phyloP scores from a whole-genome alignment of 2,888 invertebrate genomes.

The Halictus quadricinctus region DNA sequence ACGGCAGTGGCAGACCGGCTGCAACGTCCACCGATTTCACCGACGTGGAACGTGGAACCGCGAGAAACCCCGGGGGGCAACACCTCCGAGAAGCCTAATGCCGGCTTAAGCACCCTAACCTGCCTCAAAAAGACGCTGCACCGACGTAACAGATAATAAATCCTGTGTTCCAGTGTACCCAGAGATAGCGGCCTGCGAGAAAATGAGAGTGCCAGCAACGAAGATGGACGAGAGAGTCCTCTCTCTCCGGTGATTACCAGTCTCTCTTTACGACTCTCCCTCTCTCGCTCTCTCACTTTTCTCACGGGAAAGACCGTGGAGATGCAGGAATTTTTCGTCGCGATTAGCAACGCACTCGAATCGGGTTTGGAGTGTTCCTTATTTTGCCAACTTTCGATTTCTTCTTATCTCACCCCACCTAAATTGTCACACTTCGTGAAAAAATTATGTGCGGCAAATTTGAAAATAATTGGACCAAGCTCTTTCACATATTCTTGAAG shows the following conservation, averaged over 20 bases:
- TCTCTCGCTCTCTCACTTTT: background rate
- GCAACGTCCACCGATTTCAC: slow-evolving; percentile 53
- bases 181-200: slow-evolving; percentile 47
- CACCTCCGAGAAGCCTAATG: slow-evolving; percentile 62
- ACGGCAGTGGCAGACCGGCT: background rate
- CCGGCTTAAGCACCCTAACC: slow-evolving; percentile 73
- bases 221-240: slow-evolving; percentile 44
- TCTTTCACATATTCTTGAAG: background rate
- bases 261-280: background rate
- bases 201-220: slow-evolving; percentile 50
- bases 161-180: slow-evolving; percentile 53
- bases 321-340: background rate
- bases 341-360: no score
- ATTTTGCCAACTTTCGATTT: background rate
- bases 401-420: no score
- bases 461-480: background rate
- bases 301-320: background rate
- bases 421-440: no score
- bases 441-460: background rate
- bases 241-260: slow-evolving; percentile 41
- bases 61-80: slow-evolving; percentile 33
- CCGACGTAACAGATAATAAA: slow-evolving; percentile 73
- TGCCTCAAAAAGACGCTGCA: slow-evolving; percentile 74
- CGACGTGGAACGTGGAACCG: slow-evolving; percentile 42
- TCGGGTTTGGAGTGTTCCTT: no score